These are phyloP conservation scores for Eristalis tenax DNA, from an alignment of 2,888 invertebrate species.

Conservation along the genomic window DNA sequence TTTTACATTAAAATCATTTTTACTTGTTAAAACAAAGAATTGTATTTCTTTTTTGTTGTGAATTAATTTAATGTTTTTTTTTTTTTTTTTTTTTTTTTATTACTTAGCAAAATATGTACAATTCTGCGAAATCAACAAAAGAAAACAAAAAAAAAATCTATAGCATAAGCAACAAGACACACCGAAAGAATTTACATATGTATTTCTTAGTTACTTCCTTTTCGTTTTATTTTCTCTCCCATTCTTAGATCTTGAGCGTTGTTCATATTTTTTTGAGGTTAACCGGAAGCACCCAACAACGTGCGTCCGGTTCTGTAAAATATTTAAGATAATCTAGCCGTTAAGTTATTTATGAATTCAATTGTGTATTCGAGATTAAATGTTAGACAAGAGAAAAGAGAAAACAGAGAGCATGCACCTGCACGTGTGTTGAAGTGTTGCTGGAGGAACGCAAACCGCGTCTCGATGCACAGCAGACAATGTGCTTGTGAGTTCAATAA, in stretches of 20 bases:
- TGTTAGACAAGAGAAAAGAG: constrained; percentile 22
- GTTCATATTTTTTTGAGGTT: neutral
- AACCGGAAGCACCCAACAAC: constrained; percentile 21
- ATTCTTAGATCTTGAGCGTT: neutral
- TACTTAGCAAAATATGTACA: constrained; percentile 60
- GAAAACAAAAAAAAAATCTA: neutral
- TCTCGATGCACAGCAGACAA: constrained; percentile 1
- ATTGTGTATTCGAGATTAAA: constrained; percentile 44
- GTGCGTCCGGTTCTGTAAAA: constrained; percentile 48
- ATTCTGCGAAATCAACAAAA: constrained; percentile 34
- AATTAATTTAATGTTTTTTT: constrained; percentile 27
- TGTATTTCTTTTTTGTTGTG: constrained; percentile 43
- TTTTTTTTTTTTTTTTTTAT: constrained; percentile 23
- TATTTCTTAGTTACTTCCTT: constrained; percentile 4
- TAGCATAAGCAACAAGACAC: constrained; percentile 20
- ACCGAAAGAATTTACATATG: constrained; percentile 39
- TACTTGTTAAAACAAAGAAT: constrained; percentile 59
- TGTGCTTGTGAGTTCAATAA: constrained; percentile 46
- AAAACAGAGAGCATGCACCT: constrained; percentile 8
- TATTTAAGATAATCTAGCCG: constrained; percentile 35
- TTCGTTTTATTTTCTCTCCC: neutral
- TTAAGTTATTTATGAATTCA: constrained; percentile 64
- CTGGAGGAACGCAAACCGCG: constrained; percentile 7
- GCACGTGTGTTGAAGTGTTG: no score
- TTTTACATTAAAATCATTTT: constrained; percentile 55